Base-by-base conservation (phyloP, 2,888 invertebrate genomes). In the Linyphia triangularis region DNA sequence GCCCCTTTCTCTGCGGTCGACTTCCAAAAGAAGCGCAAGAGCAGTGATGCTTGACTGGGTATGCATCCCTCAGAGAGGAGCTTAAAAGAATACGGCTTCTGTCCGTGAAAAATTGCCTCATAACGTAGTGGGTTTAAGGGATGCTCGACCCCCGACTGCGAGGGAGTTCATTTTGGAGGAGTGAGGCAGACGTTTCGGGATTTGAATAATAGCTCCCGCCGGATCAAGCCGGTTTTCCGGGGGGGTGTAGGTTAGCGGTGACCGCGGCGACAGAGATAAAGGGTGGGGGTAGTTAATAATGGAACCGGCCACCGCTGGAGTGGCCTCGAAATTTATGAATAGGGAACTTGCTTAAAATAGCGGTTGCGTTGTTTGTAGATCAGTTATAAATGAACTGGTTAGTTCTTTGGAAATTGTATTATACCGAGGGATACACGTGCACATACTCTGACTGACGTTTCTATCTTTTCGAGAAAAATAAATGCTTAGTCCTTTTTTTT, bases 61-160 rank as follows among this genome's bases (percentile, higher is more conserved):
- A n/a, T n/a, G n/a, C n/a, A n/a, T n/a, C n/a, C n/a, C n/a, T n/a
- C n/a, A n/a, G n/a, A n/a, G n/a, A n/a, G n/a, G n/a, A n/a, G 61
- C 69, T 26, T 51, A 51, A 51, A 51, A 51, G 51, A 3, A 51
- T n/a, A n/a, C 51, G 51, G n/a, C n/a, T n/a, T n/a, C n/a, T n/a
- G 59, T 75, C 33, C 33, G 86, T 88, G 86, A 88, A 88, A 88
- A 88, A 88, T 88, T 88, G 86, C 86, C 86, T 75, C 81, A 81
- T 88, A 88, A 88, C 86, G 86, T 75, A 65, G 75, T n/a, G 59
- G 73, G 86, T 75, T 88, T 88, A 75, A 57, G 43, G 33, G 79
- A 72, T 61, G 69, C 61, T 77, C 57, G 59, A 86, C 86, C 86
- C 37, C 86, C 81, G 81, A 86, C 86, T 13, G 81, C 13, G 67